Evolutionary conservation across 2,888 invertebrate species (phyloP).

Genomic region (Dendrolimus houi): DNA sequence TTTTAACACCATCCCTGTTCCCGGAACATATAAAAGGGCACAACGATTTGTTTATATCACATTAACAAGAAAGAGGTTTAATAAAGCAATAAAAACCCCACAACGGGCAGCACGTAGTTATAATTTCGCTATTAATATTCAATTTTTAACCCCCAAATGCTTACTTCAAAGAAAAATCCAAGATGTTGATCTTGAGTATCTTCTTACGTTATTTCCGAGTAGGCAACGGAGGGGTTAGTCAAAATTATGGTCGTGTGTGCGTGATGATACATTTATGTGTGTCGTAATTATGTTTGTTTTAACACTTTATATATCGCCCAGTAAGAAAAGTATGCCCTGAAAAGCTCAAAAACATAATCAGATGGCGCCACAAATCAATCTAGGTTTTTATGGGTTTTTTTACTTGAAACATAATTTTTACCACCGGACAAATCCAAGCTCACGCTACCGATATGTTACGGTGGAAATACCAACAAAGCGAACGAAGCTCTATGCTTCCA

Average conservation of each 20-base stretch:
- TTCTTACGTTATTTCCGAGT: slow-evolving; percentile 60
- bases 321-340: too few relatives aligned
- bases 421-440: too few relatives aligned
- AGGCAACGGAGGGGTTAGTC: slow-evolving; percentile 46
- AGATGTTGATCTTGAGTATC: slow-evolving; percentile 65
- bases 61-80: slow-evolving; percentile 62
- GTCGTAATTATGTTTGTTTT: slow-evolving; percentile 12
- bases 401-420: too few relatives aligned
- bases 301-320: too few relatives aligned
- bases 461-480: too few relatives aligned
- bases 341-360: too few relatives aligned
- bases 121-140: slow-evolving; percentile 76
- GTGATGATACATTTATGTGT: slow-evolving; percentile 18
- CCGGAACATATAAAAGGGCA: slow-evolving; percentile 51
- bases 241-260: slow-evolving; percentile 23
- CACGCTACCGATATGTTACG: too few relatives aligned
- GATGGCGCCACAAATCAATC: too few relatives aligned
- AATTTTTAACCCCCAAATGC: slow-evolving; percentile 65
- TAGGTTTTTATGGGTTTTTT: too few relatives aligned
- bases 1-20: slow-evolving; percentile 66
- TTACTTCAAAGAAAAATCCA: slow-evolving; percentile 69
- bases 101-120: slow-evolving; percentile 43
- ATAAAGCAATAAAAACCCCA: slow-evolving; percentile 70
- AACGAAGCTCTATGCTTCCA: too few relatives aligned
- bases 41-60: slow-evolving; percentile 67